Base-by-base conservation (phyloP, 2,888 invertebrate genomes). In the Temnothorax unifasciatus region DNA sequence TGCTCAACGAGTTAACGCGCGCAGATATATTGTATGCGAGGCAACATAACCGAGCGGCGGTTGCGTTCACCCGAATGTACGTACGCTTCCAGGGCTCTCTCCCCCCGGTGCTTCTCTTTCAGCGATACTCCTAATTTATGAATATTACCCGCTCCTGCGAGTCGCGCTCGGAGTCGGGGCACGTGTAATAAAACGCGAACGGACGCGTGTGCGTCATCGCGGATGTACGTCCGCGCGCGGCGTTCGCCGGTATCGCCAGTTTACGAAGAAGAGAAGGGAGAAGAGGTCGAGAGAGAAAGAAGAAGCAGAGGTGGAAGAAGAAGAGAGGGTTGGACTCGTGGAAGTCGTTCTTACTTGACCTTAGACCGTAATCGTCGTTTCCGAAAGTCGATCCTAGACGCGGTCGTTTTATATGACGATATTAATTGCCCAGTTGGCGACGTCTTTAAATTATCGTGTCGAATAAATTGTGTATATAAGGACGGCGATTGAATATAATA, bases 71-170 rank as follows among this genome's bases (percentile, higher is more conserved):
- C 66, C 9, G 63, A 47, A 64, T 64, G 41, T 66, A 79, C 63
- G 75, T 77, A 59, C 71, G 77, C 71, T 86, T 85, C 77, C 77
- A 86, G 83, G 76, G 87, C 71, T 84, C 79, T 86, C 38, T 29
- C 25, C 25, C 38, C 63, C 59, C 86, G 8, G 47, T 57, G 34
- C 68, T 85, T 82, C 89, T 89, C 89, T 85, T 92, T 91, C 91
- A 91, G 91, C 90, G 90, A 92, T 92, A 93, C 91, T 93, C 86
- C 91, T 91, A 92, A 94, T 94, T 94, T 93, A 93, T 93, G 90
- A 86, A 93, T 92, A 92, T 92, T 92, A 85, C 88, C 83, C 61
- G 86, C 89, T 91, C 86, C 90, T 79, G 86, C 83, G 87, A 89
- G 88, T 83, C 88, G 88, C 89, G 91, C 90, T 74, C 88, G 84